Conservation (phyloP, 2,113 vertebrate genomes). For the Eulemur rufifrons region DNA sequence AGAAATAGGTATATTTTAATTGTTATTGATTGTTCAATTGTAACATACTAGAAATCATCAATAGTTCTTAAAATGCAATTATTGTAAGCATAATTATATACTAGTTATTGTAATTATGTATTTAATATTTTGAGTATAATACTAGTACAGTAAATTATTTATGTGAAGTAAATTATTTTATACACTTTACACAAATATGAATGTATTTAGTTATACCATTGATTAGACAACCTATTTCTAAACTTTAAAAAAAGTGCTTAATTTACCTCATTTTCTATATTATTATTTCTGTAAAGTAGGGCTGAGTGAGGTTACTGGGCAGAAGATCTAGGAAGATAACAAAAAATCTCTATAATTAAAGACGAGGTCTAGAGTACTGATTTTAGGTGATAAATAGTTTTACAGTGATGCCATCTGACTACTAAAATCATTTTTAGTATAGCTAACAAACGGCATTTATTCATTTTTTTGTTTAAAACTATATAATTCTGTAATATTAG, state of each 20-base stretch:
- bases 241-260: background rate
- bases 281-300: background rate
- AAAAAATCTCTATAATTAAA: background rate
- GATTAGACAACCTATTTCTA: background rate
- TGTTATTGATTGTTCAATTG: background rate
- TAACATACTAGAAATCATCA: background rate
- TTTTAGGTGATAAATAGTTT: background rate
- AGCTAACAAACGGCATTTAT: too few species aligned
- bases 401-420: background rate
- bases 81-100: background rate
- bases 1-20: background rate
- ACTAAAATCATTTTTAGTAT: too few species aligned
- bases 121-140: background rate
- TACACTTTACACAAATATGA: background rate
- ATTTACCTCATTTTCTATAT: background rate
- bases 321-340: background rate
- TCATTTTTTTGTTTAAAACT: too few species aligned
- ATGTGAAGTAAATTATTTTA: background rate
- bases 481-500: too few species aligned
- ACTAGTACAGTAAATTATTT: background rate
- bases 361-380: background rate
- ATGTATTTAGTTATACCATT: background rate
- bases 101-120: background rate
- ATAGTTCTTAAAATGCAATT: background rate
- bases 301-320: background rate